phyloP scores from a whole-genome alignment of 2,888 invertebrate genomes.

The Diarsia mendica region DNA sequence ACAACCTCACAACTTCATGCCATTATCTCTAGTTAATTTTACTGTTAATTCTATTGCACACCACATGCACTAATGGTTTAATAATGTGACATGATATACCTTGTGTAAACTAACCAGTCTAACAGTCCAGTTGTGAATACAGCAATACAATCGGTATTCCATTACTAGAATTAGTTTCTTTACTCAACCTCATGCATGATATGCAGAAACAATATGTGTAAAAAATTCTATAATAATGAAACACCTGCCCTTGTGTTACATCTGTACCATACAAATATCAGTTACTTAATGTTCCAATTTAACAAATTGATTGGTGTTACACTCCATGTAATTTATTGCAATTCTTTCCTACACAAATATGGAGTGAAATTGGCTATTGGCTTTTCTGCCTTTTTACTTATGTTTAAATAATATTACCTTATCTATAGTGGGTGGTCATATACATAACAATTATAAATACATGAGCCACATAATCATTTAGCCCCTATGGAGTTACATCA shows the following conservation, averaged over 20 bases:
- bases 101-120: slow-evolving; percentile 38
- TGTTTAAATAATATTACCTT: slow-evolving; percentile 57
- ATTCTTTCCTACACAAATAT: slow-evolving; percentile 32
- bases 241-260: slow-evolving; percentile 8
- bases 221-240: slow-evolving; percentile 1
- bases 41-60: slow-evolving; percentile 25
- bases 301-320: slow-evolving; percentile 35
- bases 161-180: slow-evolving; percentile 19
- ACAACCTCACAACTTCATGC: slow-evolving; percentile 37
- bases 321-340: slow-evolving; percentile 37
- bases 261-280: slow-evolving; percentile 17
- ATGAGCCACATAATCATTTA: slow-evolving; percentile 53
- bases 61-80: slow-evolving; percentile 25
- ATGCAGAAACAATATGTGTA: slow-evolving; percentile 18
- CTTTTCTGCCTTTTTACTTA: slow-evolving; percentile 44
- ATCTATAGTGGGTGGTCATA: slow-evolving; percentile 45
- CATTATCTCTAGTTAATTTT: slow-evolving; percentile 43
- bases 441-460: slow-evolving; percentile 50
- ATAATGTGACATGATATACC: slow-evolving; percentile 27
- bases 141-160: slow-evolving; percentile 11
- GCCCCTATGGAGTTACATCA: slow-evolving; percentile 52
- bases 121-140: slow-evolving; percentile 24
- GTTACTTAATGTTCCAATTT: slow-evolving; percentile 15
- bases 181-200: background rate
- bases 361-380: slow-evolving; percentile 36